Percentiles rank a stretch among this genome's conserved stretches.
These are phyloP conservation scores for Eupithecia exiguata DNA, from an alignment of 2,888 invertebrate species.

Conservation along the genomic window DNA sequence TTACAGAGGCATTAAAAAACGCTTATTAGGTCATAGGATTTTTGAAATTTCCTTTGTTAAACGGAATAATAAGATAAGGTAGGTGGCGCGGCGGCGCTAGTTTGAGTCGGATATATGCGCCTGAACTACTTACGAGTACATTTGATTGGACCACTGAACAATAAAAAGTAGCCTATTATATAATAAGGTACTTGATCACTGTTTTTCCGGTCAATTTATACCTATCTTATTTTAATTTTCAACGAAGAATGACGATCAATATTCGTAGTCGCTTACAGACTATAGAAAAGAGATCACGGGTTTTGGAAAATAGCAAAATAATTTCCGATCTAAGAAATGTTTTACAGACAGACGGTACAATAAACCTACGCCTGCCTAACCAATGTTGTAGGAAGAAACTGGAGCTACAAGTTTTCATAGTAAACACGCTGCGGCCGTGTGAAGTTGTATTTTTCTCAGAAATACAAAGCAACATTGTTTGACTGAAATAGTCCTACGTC, in stretches of 20 bases:
- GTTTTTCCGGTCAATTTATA: not conserved
- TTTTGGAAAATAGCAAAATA: not conserved
- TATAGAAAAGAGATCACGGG: not conserved
- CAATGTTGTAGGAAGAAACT: constrained; percentile 60
- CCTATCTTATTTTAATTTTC: not conserved
- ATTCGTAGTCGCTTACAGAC: not conserved
- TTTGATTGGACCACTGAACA: too few relatives aligned
- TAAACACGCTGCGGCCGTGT: constrained; percentile 65
- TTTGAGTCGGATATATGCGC: too few relatives aligned
- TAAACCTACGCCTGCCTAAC: constrained; percentile 34
- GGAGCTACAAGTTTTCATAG: constrained; percentile 65
- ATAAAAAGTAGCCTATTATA: too few relatives aligned
- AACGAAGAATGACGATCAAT: not conserved
- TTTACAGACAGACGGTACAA: not conserved
- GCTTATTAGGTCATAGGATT: too few relatives aligned
- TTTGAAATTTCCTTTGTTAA: too few relatives aligned
- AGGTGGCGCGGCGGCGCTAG: too few relatives aligned
- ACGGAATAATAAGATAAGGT: too few relatives aligned
- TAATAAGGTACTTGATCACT: too few relatives aligned
- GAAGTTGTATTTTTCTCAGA: constrained; percentile 75
- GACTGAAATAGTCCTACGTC: constrained; percentile 61
- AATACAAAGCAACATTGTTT: constrained; percentile 75
- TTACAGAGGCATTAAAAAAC: too few relatives aligned
- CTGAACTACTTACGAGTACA: too few relatives aligned
- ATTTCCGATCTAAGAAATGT: too few relatives aligned